Percentiles rank a stretch among this genome's conserved stretches.
phyloP scores from a whole-genome alignment of 35 echinoderm and acorn worm genomes.

The Anneissia japonica region DNA sequence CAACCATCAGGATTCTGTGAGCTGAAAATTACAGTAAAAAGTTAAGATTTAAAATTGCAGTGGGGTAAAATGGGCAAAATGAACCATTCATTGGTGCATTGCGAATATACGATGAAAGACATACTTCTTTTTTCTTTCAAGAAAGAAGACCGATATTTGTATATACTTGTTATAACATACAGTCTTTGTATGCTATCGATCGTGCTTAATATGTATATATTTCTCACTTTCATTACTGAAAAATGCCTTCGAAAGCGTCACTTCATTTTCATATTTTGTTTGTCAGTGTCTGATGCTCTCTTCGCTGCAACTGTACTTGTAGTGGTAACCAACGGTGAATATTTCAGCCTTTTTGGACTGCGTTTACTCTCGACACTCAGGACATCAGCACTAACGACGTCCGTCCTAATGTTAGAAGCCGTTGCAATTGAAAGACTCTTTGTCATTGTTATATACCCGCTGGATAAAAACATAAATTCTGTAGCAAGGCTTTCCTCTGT shows the following conservation, averaged over 20 bases:
- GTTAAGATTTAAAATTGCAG: too few species aligned
- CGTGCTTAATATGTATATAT: not conserved
- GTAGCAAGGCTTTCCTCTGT: not conserved
- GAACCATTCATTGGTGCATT: not conserved
- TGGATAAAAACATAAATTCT: not conserved
- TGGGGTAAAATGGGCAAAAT: too few species aligned
- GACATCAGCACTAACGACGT: not conserved
- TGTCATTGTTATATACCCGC: not conserved
- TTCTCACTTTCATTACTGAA: not conserved
- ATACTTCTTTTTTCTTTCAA: not conserved
- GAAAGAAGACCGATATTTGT: not conserved
- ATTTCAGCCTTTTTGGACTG: not conserved
- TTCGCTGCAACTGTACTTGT: not conserved
- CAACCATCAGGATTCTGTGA: too few species aligned
- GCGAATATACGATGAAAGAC: not conserved
- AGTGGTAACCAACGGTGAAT: not conserved
- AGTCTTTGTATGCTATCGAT: not conserved
- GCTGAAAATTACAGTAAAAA: too few species aligned
- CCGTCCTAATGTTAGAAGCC: not conserved
- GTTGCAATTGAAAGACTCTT: not conserved
- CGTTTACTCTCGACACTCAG: not conserved
- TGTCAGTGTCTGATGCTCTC: not conserved
- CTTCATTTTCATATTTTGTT: not conserved
- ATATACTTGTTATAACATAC: not conserved
- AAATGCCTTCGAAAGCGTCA: not conserved